A percentile compares a stretch with the other conserved stretches of the same genome.
Conservation (phyloP, 2,113 vertebrate genomes). For the Salvelinus namaycush region DNA sequence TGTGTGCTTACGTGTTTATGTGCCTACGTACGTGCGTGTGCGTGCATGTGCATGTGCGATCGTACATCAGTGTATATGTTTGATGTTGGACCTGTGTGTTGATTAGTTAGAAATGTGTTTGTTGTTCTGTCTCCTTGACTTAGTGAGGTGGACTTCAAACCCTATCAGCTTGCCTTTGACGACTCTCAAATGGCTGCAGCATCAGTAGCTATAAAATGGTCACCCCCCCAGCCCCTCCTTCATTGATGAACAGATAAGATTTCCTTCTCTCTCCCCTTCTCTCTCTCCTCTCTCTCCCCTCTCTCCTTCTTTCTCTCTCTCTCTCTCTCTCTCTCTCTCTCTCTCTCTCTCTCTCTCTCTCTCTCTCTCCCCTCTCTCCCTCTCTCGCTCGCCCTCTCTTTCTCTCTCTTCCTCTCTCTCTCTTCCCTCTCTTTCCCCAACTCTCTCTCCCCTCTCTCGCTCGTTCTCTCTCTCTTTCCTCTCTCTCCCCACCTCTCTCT, state of each 20-base stretch:
- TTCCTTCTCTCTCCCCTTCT: not conserved
- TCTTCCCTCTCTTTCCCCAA: not conserved
- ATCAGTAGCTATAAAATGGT: conserved; percentile 42
- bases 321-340: not conserved
- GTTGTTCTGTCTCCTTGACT: conserved; percentile 19
- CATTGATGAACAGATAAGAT: conserved; percentile 24
- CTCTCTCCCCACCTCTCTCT: not conserved
- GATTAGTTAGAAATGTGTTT: conserved; percentile 22
- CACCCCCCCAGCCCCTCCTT: conserved; percentile 35
- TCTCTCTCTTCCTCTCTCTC: not conserved
- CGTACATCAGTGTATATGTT: conserved; percentile 9
- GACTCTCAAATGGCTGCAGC: conserved; percentile 42
- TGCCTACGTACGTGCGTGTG: not conserved
- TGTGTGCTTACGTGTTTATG: no score
- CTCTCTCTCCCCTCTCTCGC: not conserved
- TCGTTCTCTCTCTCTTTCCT: no score
- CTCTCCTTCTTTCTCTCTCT: not conserved
- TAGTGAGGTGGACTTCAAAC: conserved; percentile 40
- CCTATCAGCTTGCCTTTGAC: conserved; percentile 33
- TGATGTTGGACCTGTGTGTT: conserved; percentile 16
- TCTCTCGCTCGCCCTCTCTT: not conserved
- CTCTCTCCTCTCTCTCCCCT: no score
- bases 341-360: not conserved
- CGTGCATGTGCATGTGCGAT: not conserved
- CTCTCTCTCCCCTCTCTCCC: not conserved